phyloP scores from a whole-genome alignment of 1,140 invertebrate species.

The Homalodisca vitripennis region DNA sequence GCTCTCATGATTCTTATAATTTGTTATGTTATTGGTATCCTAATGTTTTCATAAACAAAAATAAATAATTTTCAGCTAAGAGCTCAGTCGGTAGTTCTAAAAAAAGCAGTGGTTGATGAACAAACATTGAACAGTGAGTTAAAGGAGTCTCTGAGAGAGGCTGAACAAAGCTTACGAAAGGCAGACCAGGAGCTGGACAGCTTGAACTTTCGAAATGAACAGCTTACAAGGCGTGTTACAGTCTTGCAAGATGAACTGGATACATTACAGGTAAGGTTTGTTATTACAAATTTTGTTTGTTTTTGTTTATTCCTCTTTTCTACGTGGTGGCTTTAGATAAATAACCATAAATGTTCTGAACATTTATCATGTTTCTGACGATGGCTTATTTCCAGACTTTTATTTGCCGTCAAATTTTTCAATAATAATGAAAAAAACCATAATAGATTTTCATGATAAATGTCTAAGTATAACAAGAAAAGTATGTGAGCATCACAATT shows the following conservation, averaged over 20 bases:
- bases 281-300: background rate
- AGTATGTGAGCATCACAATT: no score
- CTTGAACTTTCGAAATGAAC: slow-evolving; percentile 89
- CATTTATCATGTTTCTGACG: no score
- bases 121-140: slow-evolving; percentile 72
- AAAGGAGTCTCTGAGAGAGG: slow-evolving; percentile 73
- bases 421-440: no score
- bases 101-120: slow-evolving; percentile 90
- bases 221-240: slow-evolving; percentile 83
- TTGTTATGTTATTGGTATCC: no score
- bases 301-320: background rate
- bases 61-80: slow-evolving; percentile 48
- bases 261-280: slow-evolving; percentile 51
- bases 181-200: slow-evolving; percentile 92
- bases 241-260: slow-evolving; percentile 89
- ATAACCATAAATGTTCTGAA: no score
- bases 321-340: no score
- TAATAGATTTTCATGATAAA: no score
- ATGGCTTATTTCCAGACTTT: no score
- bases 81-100: slow-evolving; percentile 84
- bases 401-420: no score
- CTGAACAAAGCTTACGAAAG: slow-evolving; percentile 80
- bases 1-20: no score
- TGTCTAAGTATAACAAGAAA: no score
- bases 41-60: no score